Conservation (phyloP, 2,797 vertebrate genomes). For the Eptatretus atami region DNA sequence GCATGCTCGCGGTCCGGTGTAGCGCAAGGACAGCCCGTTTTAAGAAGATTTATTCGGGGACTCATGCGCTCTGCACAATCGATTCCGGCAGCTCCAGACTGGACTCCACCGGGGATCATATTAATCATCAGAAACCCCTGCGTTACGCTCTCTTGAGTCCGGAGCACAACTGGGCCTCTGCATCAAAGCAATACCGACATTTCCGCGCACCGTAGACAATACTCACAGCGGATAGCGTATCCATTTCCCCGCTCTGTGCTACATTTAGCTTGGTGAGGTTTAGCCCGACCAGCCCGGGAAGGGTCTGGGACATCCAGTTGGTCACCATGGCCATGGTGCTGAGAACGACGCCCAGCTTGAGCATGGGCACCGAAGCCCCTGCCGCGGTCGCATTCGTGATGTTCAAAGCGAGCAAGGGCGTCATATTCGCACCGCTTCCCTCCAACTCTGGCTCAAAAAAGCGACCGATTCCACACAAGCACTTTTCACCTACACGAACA, state of each 20-base stretch:
- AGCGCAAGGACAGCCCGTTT: too few species aligned
- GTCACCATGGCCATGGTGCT: constrained; percentile 93
- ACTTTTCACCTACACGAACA: constrained; percentile 18
- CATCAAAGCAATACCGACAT: too few species aligned
- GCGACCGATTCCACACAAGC: constrained; percentile 15
- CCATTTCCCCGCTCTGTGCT: constrained; percentile 45
- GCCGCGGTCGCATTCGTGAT: constrained; percentile 15
- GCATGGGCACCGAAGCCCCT: constrained; percentile 52
- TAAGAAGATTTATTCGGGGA: too few species aligned
- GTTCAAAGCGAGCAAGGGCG: constrained; percentile 20
- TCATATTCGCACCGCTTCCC: constrained; percentile 14
- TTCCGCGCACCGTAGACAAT: too few species aligned
- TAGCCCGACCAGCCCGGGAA: constrained; percentile 64
- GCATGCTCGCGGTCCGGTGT: too few species aligned
- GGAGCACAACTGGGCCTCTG: too few species aligned
- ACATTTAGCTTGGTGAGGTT: constrained; percentile 64
- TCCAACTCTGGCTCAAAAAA: constrained; percentile 14
- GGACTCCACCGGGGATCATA: too few species aligned
- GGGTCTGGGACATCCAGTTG: constrained; percentile 87
- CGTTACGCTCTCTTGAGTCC: too few species aligned
- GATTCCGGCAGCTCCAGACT: too few species aligned
- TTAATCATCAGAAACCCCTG: too few species aligned
- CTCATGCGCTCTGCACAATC: too few species aligned
- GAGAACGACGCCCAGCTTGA: constrained; percentile 70
- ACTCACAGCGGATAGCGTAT: constrained; percentile 82